Percentiles rank a stretch among this genome's conserved stretches.
Conservation (phyloP, 37 sponge, comb jelly and placozoan species). For the Amphimedon queenslandica region DNA sequence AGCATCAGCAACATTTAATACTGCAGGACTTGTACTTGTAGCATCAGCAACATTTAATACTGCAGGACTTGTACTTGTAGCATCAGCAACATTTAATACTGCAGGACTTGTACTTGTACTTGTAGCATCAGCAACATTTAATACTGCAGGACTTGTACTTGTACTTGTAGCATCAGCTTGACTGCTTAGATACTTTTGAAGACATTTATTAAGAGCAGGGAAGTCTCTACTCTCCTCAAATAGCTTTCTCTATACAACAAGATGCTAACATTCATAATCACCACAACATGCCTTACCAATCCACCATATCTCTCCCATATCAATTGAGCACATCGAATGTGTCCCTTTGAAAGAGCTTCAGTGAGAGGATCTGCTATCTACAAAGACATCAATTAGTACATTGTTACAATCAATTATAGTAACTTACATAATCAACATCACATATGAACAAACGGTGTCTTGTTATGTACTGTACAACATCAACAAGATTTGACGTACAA, state of each 20-base stretch:
- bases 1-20: too few species aligned
- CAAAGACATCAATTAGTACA: not conserved
- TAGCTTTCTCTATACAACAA: not conserved
- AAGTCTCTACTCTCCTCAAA: too few species aligned
- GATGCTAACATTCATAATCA: not conserved
- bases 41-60: too few species aligned
- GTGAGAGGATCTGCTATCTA: not conserved
- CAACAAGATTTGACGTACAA: not conserved
- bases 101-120: too few species aligned
- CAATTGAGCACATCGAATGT: not conserved
- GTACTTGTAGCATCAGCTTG: too few species aligned
- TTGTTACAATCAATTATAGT: not conserved
- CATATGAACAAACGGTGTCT: not conserved
- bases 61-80: too few species aligned
- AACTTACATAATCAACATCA: not conserved
- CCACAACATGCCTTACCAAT: not conserved
- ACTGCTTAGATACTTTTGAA: too few species aligned
- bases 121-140: too few species aligned
- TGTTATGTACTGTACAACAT: not conserved
- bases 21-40: too few species aligned
- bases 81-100: too few species aligned
- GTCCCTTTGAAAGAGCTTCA: not conserved
- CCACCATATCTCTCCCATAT: constrained; percentile 1
- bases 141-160: too few species aligned
- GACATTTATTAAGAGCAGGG: too few species aligned